Base-by-base conservation (phyloP, 2,113 vertebrate species). In the Corydoras sp. region DNA sequence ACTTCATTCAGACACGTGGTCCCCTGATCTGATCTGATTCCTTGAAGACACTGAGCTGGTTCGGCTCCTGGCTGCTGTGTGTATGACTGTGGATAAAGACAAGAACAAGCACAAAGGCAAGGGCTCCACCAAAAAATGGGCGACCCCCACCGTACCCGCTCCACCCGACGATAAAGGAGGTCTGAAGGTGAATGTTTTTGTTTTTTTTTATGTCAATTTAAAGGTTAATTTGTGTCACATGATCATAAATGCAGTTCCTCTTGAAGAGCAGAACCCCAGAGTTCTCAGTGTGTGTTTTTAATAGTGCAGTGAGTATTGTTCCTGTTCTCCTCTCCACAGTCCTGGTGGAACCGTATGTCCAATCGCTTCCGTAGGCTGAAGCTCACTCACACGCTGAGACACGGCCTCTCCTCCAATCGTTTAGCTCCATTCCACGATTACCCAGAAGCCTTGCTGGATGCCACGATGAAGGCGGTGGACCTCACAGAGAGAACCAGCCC, bases 281-380 rank as follows among this genome's bases (percentile, higher is more conserved):
- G 32, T 35, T 35, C 35, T 43, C 7, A 43, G 35, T 43, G 4
- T 2, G 13, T 14, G 14, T 9, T 2, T 35, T 35, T 50, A 1
- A 24, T 24, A 24, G 51, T 60, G 31, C 24, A 24, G 5, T 31
- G 8, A 24, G 14, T 4, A 14, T 13, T 6, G 24, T 50, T 30
- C 30, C 13, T 9, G 3, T 65, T 7, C 9, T 24, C 11, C 48
- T 7, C 58, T 59, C 30, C 67, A 55, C 82, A 98, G 96, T 98
- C 96, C 24, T 99, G 97, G 97, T 99, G 97, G 97, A 99, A 84
- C 80, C 90, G 96, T 61, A 99, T 98, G 95, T 98, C 97, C 58
- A 99, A 99, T 83, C 90, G 95, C 31, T 99, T 99, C 81, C 90
- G 96, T 43, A 93, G 92, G 75, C 91, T 99, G 29, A 99, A 98